Conservation (phyloP, 2,113 vertebrate species). For the Poecilia latipinna region DNA sequence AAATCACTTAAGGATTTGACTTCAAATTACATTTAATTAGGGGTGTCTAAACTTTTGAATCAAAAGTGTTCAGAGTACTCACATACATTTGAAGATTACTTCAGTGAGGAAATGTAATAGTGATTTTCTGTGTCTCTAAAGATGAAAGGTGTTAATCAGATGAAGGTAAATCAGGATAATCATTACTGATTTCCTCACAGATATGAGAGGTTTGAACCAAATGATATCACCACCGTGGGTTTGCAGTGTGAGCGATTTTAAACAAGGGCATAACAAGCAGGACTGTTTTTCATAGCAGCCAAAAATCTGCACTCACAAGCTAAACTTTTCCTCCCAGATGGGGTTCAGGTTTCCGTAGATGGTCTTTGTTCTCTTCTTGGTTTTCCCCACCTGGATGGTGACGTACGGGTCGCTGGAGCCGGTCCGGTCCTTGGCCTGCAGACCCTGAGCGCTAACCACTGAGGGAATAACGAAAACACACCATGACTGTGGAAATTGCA, state of each 20-base stretch:
- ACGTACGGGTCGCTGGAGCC: constrained; percentile 97
- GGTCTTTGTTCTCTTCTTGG: constrained; percentile 97
- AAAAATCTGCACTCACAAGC: constrained; percentile 86
- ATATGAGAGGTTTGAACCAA: not conserved
- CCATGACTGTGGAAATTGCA: constrained; percentile 47
- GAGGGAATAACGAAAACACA: constrained; percentile 23
- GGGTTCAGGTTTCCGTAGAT: constrained; percentile 98
- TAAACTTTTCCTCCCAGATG: constrained; percentile 96
- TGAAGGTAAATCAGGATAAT: not conserved
- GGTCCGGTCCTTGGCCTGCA: constrained; percentile 97
- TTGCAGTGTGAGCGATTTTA: not conserved
- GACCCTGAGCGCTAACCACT: constrained; percentile 96
- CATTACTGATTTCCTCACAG: not conserved
- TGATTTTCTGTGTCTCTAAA: not conserved
- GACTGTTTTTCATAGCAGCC: not conserved
- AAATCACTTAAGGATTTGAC: too few species aligned
- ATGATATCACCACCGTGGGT: constrained; percentile 5
- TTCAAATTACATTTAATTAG: too few species aligned
- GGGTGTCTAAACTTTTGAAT: too few species aligned
- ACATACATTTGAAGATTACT: too few species aligned
- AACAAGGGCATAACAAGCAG: not conserved
- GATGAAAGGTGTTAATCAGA: not conserved
- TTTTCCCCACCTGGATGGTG: constrained; percentile 97
- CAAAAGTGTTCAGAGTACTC: too few species aligned
- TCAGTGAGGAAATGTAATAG: too few species aligned